Evolutionary conservation across 2,113 vertebrate species (phyloP), one percentile per base, ranked within the genome.

Genomic region (Xenopus laevis): DNA sequence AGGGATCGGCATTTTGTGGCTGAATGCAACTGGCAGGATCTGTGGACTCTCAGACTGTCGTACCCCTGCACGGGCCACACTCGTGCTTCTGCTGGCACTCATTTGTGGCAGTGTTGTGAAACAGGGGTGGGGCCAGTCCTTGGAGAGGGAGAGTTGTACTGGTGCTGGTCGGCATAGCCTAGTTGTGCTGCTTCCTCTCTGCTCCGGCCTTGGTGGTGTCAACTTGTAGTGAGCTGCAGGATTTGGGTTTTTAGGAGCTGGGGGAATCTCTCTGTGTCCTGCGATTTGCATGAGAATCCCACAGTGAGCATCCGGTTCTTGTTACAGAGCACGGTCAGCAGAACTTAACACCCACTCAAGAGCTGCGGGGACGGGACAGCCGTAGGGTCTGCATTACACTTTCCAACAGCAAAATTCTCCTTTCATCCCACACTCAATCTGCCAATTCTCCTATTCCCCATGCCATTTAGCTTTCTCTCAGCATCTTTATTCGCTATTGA

Each of bases 221-320:
- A 93, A 94, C 89, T 90, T 90, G 90, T 95, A 96, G 94, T 94
- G 90, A 95, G 93, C 92, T 96, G 83, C 95, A 96, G 92, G 89
- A 92, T 92, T 95, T 93, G 88, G n/a, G 92, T 91, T 92, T 77
- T 10, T 30, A 64, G 60, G 74, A 67, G 66, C 59, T 62, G 66
- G 23, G 23, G 85, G 91, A 92, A 89, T 89, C 86, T 91, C 88
- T 87, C 83, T 27, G 2, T 81, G 79, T 89, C 85, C 87, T 94
- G 87, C 91, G 87, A 87, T 94, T 92, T 98, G 97, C 97, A 99
- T 98, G 96, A 92, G 91, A 63, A 64, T 57, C 59, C 58, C 59
- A 70, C 74, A 63, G 15, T 70, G 59, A 95, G 93, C 90, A 90
- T 92, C 91, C 70, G 77, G 82, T 93, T 89, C 88, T 89, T 87